Conservation (phyloP, 2,888 invertebrate genomes). For the Epirrita christyi region DNA sequence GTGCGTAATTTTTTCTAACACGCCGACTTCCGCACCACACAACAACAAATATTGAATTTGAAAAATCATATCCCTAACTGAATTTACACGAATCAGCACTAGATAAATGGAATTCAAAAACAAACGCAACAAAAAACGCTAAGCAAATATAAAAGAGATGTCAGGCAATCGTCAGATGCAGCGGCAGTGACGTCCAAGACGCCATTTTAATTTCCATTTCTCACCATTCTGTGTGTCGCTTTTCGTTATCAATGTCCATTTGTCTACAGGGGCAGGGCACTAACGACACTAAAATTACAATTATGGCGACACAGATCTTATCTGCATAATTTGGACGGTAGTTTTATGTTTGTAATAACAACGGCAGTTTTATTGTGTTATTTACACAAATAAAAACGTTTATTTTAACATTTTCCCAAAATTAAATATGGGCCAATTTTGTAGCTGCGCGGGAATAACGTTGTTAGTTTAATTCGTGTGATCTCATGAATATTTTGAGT, state of each 20-base stretch:
- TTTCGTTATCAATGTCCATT: slow-evolving; percentile 12
- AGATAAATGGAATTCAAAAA: slow-evolving; percentile 8
- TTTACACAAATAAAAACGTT: slow-evolving; percentile 85
- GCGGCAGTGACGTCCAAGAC: background rate
- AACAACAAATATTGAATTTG: slow-evolving; percentile 69
- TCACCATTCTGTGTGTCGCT: background rate
- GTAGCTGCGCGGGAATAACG: slow-evolving; percentile 63
- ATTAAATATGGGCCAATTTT: slow-evolving; percentile 83
- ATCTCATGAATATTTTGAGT: slow-evolving; percentile 45
- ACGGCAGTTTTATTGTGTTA: slow-evolving; percentile 82
- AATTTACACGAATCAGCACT: slow-evolving; percentile 69
- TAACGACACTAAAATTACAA: slow-evolving; percentile 82
- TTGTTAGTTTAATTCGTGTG: slow-evolving; percentile 68
- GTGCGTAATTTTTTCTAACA: slow-evolving; percentile 79
- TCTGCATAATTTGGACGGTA: slow-evolving; percentile 76
- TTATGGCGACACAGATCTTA: slow-evolving; percentile 79
- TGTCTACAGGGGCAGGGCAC: slow-evolving; percentile 54
- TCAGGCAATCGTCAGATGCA: background rate
- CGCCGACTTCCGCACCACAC: slow-evolving; percentile 74
- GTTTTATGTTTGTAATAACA: slow-evolving; percentile 72
- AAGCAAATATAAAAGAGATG: background rate
- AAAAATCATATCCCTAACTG: slow-evolving; percentile 78
- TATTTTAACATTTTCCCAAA: slow-evolving; percentile 85
- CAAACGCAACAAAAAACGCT: background rate
- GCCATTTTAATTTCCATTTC: too few relatives aligned